phyloP scores from a whole-genome alignment of 1,140 invertebrate species.

The Zaprionus lachaisei region DNA sequence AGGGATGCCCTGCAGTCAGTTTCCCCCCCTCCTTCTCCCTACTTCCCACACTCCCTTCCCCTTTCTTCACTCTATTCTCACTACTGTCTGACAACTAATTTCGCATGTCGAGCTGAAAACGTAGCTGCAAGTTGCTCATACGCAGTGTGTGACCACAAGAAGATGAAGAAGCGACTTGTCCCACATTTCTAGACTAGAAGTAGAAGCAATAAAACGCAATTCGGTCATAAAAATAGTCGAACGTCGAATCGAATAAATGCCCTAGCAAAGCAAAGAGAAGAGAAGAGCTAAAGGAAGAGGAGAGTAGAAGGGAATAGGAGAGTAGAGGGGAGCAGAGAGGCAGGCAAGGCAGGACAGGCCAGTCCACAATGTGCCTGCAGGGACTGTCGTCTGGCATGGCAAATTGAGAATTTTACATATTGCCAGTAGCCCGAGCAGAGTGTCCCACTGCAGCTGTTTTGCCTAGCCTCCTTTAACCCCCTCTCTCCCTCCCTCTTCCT shows the following conservation, averaged over 20 bases:
- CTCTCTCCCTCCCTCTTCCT: conserved; percentile 20
- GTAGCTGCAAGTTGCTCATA: conserved; percentile 27
- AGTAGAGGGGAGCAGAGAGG: neutral
- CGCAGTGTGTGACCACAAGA: conserved; percentile 32
- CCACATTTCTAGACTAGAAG: conserved; percentile 49
- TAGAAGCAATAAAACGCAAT: conserved; percentile 78
- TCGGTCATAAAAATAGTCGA: conserved; percentile 82
- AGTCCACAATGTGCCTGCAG: neutral
- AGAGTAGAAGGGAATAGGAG: no score
- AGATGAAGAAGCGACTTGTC: neutral
- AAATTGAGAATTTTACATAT: conserved; percentile 82
- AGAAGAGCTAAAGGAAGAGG: neutral
- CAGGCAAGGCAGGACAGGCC: neutral
- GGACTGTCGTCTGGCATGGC: conserved; percentile 62
- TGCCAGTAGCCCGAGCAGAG: conserved; percentile 52
- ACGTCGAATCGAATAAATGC: conserved; percentile 70
- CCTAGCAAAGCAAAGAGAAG: conserved; percentile 23
- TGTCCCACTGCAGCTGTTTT: conserved; percentile 41
- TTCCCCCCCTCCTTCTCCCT: neutral
- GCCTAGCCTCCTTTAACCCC: conserved; percentile 18
- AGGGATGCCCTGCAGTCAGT: conserved; percentile 39
- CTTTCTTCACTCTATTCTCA: neutral
- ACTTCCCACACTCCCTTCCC: neutral
- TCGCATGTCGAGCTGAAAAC: conserved; percentile 54
- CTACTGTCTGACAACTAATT: conserved; percentile 70